These are phyloP conservation scores for Sericinus montela DNA, from an alignment of 2,888 invertebrate genomes.

Conservation along the genomic window DNA sequence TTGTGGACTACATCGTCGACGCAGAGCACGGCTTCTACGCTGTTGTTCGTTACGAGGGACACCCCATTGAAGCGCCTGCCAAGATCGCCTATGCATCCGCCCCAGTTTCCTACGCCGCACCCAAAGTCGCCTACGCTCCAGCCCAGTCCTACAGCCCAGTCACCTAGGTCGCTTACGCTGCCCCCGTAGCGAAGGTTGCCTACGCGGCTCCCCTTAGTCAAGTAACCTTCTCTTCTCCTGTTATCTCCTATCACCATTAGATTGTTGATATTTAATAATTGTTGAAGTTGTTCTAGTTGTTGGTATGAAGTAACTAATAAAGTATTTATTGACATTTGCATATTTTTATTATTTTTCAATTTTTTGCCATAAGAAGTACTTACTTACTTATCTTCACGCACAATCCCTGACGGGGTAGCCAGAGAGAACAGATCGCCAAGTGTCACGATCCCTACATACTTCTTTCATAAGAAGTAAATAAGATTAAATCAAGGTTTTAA, in stretches of 20 bases:
- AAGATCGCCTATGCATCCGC: slow-evolving; percentile 29
- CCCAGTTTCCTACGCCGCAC: too few species aligned
- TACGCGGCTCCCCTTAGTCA: slow-evolving; percentile 41
- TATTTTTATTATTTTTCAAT: too few species aligned
- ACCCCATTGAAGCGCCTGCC: slow-evolving; percentile 36
- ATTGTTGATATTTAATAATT: slow-evolving; percentile 18
- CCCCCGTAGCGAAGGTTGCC: slow-evolving; percentile 36
- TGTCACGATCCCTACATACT: too few species aligned
- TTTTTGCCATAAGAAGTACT: too few species aligned
- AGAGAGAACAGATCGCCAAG: too few species aligned
- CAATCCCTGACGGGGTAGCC: too few species aligned
- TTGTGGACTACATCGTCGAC: slow-evolving; percentile 69
- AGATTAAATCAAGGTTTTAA: too few species aligned
- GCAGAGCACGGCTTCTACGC: slow-evolving; percentile 68
- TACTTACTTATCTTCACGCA: too few species aligned
- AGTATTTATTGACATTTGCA: too few species aligned
- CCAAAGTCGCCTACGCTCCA: slow-evolving; percentile 24
- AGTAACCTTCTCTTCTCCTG: slow-evolving; percentile 57
- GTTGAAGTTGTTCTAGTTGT: neutral
- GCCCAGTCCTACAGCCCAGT: slow-evolving; percentile 35
- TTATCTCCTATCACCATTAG: slow-evolving; percentile 63
- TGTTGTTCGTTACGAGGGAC: slow-evolving; percentile 63
- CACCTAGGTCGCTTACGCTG: slow-evolving; percentile 19
- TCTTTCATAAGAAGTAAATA: too few species aligned
- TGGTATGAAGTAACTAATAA: slow-evolving; percentile 12